Evolutionary conservation across 2,113 vertebrate genomes (phyloP).

Genomic region (Axis porcinus): DNA sequence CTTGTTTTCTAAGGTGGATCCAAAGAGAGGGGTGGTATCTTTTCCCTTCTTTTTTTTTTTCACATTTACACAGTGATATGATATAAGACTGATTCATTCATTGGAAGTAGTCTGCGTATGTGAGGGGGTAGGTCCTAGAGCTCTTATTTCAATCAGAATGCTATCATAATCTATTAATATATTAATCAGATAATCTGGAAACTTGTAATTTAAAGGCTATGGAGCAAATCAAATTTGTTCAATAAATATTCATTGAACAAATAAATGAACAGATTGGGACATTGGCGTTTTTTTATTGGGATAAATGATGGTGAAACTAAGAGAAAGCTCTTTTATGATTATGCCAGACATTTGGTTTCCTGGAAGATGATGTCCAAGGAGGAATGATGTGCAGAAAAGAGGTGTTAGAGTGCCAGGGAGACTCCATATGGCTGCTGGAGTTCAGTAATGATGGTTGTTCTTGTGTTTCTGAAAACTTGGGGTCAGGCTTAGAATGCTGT

Average conservation of each 20-base stretch:
- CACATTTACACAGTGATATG: too few species aligned
- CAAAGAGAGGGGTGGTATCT: background rate
- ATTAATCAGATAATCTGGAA: background rate
- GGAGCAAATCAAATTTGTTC: background rate
- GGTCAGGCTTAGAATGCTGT: background rate
- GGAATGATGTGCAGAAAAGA: background rate
- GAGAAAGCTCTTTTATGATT: background rate
- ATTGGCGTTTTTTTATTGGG: background rate
- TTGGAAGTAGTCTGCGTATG: background rate
- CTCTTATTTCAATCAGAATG: background rate
- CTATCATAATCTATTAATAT: background rate
- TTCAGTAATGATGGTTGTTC: background rate
- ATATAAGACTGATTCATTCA: background rate
- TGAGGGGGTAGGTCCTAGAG: background rate
- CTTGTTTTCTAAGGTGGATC: background rate
- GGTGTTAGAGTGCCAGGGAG: background rate
- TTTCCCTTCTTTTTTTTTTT: background rate
- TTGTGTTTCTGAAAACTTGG: background rate
- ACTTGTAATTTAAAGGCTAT: background rate
- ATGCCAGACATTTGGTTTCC: background rate
- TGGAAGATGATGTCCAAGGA: background rate
- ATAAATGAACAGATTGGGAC: background rate
- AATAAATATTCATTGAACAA: background rate
- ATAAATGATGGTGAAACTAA: background rate
- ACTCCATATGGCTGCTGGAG: background rate